Conservation (phyloP, 2,797 vertebrate genomes). For the Siniperca scherzeri region DNA sequence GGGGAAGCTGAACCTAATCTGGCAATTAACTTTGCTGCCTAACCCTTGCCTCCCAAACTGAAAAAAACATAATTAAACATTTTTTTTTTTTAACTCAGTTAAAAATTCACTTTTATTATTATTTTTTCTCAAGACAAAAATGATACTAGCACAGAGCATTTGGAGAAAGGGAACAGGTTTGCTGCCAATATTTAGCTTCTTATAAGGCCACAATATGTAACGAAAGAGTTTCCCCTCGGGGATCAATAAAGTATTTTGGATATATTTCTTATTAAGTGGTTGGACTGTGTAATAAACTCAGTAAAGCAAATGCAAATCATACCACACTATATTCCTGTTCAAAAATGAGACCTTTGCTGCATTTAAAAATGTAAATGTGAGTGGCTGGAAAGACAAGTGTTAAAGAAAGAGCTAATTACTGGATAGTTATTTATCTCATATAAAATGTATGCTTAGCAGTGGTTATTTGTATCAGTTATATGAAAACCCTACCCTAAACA, state of each 20-base stretch:
- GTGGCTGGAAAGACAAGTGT: not conserved
- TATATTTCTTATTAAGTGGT: not conserved
- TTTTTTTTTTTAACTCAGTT: not conserved
- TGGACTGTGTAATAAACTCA: not conserved
- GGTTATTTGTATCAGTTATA: slow-evolving; percentile 12
- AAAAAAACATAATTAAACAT: slow-evolving; percentile 20
- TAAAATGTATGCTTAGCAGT: not conserved
- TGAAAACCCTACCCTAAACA: not conserved
- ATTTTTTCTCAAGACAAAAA: not conserved
- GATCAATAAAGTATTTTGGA: too few relatives aligned
- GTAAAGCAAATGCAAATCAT: not conserved
- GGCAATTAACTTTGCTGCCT: slow-evolving; percentile 25
- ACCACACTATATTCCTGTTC: not conserved
- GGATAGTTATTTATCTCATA: not conserved
- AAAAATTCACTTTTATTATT: not conserved
- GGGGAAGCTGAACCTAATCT: not conserved
- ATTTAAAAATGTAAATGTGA: not conserved
- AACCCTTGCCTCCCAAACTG: not conserved
- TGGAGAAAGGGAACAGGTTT: not conserved
- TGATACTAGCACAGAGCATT: not conserved
- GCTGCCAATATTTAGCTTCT: not conserved
- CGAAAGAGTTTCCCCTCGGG: too few relatives aligned
- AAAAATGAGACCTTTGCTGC: not conserved
- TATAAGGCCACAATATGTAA: not conserved
- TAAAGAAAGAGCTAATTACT: not conserved